These are phyloP conservation scores for Aeoliscus strigatus DNA, from an alignment of 2,797 vertebrate genomes.

Conservation along the genomic window DNA sequence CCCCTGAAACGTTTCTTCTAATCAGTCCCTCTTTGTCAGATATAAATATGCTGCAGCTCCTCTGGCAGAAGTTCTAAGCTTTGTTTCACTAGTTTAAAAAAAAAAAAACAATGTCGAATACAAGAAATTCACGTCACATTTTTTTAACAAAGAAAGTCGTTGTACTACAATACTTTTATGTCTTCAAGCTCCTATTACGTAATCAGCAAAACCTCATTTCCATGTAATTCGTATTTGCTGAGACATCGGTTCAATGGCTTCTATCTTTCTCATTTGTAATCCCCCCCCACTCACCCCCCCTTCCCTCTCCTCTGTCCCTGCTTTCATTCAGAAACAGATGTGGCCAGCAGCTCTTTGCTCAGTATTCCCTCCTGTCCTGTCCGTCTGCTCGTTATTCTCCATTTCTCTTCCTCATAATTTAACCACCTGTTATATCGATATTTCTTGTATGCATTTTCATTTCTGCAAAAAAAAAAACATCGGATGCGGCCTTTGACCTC, in stretches of 20 bases:
- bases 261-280: no score
- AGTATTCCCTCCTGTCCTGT: conserved; percentile 3
- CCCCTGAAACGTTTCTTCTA: no score
- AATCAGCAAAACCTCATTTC: conserved; percentile 45
- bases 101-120: conserved; percentile 24
- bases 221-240: conserved; percentile 52
- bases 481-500: conserved; percentile 4
- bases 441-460: background rate
- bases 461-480: conserved; percentile 17
- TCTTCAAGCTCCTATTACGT: conserved; percentile 36
- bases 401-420: no score
- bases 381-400: background rate
- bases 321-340: conserved; percentile 1
- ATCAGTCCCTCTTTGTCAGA: conserved; percentile 5
- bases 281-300: no score
- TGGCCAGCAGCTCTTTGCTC: background rate
- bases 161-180: conserved; percentile 32
- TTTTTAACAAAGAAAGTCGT: conserved; percentile 35
- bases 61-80: background rate
- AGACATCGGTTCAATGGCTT: conserved; percentile 46
- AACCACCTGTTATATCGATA: conserved; percentile 7
- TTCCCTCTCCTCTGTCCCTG: conserved; percentile 14
- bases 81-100: no score
- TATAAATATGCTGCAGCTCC: no score
- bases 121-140: conserved; percentile 29